phyloP scores from a whole-genome alignment of 2,888 invertebrate species.

The Brenthis daphne region DNA sequence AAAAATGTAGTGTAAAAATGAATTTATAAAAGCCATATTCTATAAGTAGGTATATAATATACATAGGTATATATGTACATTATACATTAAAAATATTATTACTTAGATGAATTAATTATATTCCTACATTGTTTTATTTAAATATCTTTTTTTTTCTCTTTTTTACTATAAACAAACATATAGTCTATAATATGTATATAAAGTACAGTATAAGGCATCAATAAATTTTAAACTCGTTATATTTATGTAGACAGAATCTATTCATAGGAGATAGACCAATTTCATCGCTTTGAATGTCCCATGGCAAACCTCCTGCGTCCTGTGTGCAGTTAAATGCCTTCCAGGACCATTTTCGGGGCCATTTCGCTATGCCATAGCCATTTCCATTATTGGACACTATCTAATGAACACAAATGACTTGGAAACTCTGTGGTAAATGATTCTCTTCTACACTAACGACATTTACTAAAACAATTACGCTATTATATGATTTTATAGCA shows the following conservation, averaged over 20 bases:
- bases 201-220: neutral
- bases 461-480: constrained; percentile 38
- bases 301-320: constrained; percentile 41
- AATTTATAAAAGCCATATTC: neutral
- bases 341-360: constrained; percentile 59
- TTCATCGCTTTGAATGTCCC: constrained; percentile 30
- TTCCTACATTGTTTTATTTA: too few relatives aligned
- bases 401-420: constrained; percentile 73
- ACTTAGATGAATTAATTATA: too few relatives aligned
- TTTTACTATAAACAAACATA: too few relatives aligned
- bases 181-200: too few relatives aligned
- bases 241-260: neutral
- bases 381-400: constrained; percentile 71
- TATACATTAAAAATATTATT: neutral
- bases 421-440: constrained; percentile 54
- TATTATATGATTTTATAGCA: constrained; percentile 27
- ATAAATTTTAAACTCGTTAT: neutral
- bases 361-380: constrained; percentile 61
- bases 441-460: constrained; percentile 38
- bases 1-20: neutral
- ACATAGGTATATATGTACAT: neutral
- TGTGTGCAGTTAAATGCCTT: constrained; percentile 56
- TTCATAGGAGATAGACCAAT: constrained; percentile 31
- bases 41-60: neutral
- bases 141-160: too few relatives aligned